These are phyloP conservation scores for Basileuterus tristriatus DNA, from an alignment of 2,797 vertebrate species.

Conservation along the genomic window DNA sequence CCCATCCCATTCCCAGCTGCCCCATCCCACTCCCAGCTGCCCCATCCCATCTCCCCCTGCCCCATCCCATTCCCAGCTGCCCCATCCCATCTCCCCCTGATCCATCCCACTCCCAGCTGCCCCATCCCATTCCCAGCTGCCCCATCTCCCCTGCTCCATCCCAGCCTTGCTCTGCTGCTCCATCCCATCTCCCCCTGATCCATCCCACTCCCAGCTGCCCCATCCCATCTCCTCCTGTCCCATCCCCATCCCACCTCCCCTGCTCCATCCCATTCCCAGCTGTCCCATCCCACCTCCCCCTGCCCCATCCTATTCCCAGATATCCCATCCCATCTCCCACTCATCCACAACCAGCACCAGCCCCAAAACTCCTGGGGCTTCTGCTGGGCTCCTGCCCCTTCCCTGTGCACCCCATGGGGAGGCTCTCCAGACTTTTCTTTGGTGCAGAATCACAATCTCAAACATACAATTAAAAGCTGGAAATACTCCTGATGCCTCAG, in stretches of 20 bases:
- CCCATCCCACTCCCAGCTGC: background rate
- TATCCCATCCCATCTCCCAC: too few relatives aligned
- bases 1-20: too few relatives aligned
- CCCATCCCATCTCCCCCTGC: background rate
- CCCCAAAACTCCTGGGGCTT: fast-evolving
- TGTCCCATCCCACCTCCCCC: too few relatives aligned
- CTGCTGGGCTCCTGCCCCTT: background rate
- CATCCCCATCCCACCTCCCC: too few relatives aligned
- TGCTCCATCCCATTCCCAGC: too few relatives aligned
- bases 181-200: background rate
- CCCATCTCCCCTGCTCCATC: background rate
- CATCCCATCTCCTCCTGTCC: too few relatives aligned
- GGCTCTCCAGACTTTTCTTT: background rate
- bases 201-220: too few relatives aligned
- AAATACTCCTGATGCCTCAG: background rate
- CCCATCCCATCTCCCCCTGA: too few relatives aligned
- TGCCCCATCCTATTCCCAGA: background rate
- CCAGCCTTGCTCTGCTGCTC: too few relatives aligned
- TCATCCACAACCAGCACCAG: fast-evolving
- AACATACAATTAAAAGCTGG: background rate
- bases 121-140: too few relatives aligned
- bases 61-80: too few relatives aligned
- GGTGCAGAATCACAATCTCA: background rate
- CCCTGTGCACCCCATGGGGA: background rate
- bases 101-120: too few relatives aligned